These are phyloP conservation scores for Yoshiicerus persimilis DNA, from an alignment of 1,140 invertebrate species.

Conservation along the genomic window DNA sequence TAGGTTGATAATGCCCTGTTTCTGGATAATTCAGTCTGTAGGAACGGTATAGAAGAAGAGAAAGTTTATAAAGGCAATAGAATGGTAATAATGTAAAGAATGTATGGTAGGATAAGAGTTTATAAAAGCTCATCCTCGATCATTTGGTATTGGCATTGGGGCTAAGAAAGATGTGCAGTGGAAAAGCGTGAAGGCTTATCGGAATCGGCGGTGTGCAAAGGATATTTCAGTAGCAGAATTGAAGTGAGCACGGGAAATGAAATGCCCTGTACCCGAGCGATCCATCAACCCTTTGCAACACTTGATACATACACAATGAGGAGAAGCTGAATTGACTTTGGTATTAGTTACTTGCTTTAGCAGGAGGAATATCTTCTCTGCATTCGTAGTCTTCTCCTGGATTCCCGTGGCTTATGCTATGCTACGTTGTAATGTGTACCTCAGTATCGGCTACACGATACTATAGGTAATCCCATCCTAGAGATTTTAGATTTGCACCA, in stretches of 20 bases:
- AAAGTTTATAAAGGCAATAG: background rate
- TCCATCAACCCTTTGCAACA: slow-evolving; percentile 47
- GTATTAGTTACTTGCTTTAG: background rate
- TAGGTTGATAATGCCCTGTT: too few species aligned
- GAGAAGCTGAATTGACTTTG: background rate
- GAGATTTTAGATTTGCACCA: background rate
- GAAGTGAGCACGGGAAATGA: slow-evolving; percentile 44
- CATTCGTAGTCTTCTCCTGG: background rate
- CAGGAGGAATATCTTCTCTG: background rate
- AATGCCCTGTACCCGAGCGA: slow-evolving; percentile 43
- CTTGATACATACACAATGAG: slow-evolving; percentile 48
- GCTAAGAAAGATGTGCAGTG: slow-evolving; percentile 31
- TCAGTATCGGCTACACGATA: background rate
- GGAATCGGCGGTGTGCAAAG: slow-evolving; percentile 39
- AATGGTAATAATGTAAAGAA: background rate
- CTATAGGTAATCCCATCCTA: background rate
- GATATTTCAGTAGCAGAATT: slow-evolving; percentile 33
- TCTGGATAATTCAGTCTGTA: too few species aligned
- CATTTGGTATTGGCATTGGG: slow-evolving; percentile 1
- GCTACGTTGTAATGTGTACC: background rate
- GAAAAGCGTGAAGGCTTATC: slow-evolving; percentile 38
- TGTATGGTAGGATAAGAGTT: background rate
- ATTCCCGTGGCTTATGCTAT: background rate
- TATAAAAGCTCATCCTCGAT: background rate
- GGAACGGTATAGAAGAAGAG: background rate